Evolutionary conservation across 2,888 invertebrate species (phyloP).

Genomic region (Aphidoletes aphidimyza): DNA sequence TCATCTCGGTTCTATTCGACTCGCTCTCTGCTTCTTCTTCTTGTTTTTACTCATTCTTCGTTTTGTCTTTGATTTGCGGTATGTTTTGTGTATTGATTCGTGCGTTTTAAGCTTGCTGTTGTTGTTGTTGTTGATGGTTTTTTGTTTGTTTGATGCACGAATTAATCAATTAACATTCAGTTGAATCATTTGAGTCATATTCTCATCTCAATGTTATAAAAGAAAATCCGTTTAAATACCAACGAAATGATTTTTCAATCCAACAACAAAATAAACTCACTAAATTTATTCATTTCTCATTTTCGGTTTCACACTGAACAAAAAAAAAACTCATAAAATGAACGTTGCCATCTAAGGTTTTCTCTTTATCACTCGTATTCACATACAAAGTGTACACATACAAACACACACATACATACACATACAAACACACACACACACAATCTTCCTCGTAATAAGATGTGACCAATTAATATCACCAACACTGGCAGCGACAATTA

Average conservation of each 20-base stretch:
- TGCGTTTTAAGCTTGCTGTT: background rate
- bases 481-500: background rate
- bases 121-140: background rate
- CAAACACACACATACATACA: background rate
- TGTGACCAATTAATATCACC: slow-evolving; percentile 10
- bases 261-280: too few relatives aligned
- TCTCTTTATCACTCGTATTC: background rate
- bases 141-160: background rate
- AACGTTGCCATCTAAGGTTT: slow-evolving; percentile 12
- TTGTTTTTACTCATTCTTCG: background rate
- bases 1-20: background rate
- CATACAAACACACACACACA: background rate
- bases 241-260: background rate
- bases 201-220: background rate
- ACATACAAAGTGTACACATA: background rate
- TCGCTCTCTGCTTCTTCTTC: background rate
- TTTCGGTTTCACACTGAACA: background rate
- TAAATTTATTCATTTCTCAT: background rate
- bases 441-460: too few relatives aligned
- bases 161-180: slow-evolving; percentile 17
- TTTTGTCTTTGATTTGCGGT: too few relatives aligned
- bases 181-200: background rate
- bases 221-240: background rate
- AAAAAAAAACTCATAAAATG: too few relatives aligned
- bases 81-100: too few relatives aligned